These are phyloP conservation scores for Drepana falcataria DNA, from an alignment of 2,888 invertebrate genomes.

Conservation along the genomic window DNA sequence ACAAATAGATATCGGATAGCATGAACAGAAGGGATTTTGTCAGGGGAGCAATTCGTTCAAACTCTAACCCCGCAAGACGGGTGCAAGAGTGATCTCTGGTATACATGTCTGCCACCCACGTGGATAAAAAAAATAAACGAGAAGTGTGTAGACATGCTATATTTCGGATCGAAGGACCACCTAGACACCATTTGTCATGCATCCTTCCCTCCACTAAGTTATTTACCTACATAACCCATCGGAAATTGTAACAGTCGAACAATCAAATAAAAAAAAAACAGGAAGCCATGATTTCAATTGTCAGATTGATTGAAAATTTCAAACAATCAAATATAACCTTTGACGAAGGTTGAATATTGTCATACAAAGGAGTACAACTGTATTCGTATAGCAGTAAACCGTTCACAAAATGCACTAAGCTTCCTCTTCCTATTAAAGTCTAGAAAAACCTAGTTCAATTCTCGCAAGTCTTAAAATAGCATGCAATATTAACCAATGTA, in stretches of 20 bases:
- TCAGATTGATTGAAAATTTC: conserved; percentile 10
- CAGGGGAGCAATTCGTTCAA: too few relatives aligned
- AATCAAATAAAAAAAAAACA: conserved; percentile 1
- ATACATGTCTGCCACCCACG: too few relatives aligned
- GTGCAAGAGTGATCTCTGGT: too few relatives aligned
- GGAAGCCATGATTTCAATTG: neutral
- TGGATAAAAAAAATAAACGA: too few relatives aligned
- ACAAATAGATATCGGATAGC: too few relatives aligned
- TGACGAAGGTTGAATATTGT: conserved; percentile 14
- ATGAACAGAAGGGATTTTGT: too few relatives aligned
- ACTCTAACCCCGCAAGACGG: too few relatives aligned
- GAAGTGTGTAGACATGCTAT: too few relatives aligned
- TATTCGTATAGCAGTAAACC: conserved; percentile 4
- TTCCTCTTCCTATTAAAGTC: conserved; percentile 7
- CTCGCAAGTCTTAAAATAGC: neutral
- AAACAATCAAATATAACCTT: conserved; percentile 17
- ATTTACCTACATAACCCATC: neutral
- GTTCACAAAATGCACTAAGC: neutral
- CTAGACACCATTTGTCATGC: too few relatives aligned
- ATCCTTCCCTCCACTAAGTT: neutral
- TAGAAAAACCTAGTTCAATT: neutral
- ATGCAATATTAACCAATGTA: neutral
- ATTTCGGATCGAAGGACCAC: too few relatives aligned
- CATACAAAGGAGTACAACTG: conserved; percentile 5
- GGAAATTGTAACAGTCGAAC: neutral